Evolutionary conservation across 2,888 invertebrate genomes (phyloP), one percentile per base, ranked within the genome.

Genomic region (Melipona bicolor): DNA sequence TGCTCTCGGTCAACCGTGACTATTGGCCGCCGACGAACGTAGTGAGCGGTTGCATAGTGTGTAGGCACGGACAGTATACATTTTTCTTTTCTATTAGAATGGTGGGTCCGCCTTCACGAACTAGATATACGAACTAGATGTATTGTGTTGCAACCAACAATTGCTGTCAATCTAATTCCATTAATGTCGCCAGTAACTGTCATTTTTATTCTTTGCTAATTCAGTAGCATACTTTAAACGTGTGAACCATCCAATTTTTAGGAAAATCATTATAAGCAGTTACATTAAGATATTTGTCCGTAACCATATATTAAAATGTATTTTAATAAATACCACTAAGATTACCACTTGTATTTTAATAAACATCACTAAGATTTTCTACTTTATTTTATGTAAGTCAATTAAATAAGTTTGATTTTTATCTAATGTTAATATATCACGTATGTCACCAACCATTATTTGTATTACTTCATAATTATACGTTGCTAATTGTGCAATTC

Each of bases 1-100:
- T 88, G 78, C 81, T 79, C 87, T 91, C 90, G 90, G 85, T 92
- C 92, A 91, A 91, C 90, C 93, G 90, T 92, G 91, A 93, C 92
- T 90, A 89, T 91, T 93, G 92, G 91, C 91, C 92, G 91, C 92
- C 78, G 73, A 81, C 87, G 61, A 84, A 85, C 81, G 49, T 81
- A 77, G 82, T 86, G 89, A 89, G 86, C 88, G 89, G 91, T 89
- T 90, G 32, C 56, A 56, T 43, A 75, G 36, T 24, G 76, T 56
- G 43, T 17, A 91, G 88, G 87, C 90, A 87, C 87, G 91, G 91
- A 89, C 89, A 84, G 79, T 70, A 36, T 13, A 74, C 71, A 71
- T 89, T 89, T 89, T 85, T 76, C 80, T 79, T 76, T 61, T 61
- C 73, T n/a, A 52, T 70, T 73, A 67, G 67, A 84, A 81, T 77